A percentile compares a stretch with the other conserved stretches of the same genome.
Evolutionary conservation across 2,113 vertebrate species (phyloP).

Genomic region (Kryptolebias marmoratus): DNA sequence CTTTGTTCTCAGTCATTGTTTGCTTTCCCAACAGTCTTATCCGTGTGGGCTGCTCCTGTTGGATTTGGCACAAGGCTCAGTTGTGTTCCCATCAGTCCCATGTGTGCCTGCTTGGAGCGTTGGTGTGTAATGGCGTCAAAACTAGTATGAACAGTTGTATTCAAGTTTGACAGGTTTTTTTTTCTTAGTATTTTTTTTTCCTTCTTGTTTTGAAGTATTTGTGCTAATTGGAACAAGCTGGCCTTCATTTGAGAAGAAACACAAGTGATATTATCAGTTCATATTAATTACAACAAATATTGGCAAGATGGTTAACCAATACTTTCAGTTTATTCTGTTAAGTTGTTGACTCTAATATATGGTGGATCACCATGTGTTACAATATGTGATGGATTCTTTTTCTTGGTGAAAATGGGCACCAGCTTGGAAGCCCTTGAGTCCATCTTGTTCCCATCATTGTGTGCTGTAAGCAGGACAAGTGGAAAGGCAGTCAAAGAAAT

Average conservation of each 20-base stretch:
- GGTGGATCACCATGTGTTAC: neutral
- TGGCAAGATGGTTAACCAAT: neutral
- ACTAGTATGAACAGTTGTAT: constrained; percentile 12
- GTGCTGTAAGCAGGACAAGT: neutral
- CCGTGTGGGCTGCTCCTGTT: constrained; percentile 4
- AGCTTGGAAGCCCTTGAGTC: neutral
- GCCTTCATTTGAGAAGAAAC: neutral
- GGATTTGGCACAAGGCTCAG: constrained; percentile 5
- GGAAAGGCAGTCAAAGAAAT: too few species aligned
- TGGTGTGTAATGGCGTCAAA: constrained; percentile 6
- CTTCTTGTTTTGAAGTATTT: neutral
- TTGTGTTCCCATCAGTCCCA: constrained; percentile 14
- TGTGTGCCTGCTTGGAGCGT: constrained; percentile 8
- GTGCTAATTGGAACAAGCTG: neutral
- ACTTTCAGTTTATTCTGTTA: neutral
- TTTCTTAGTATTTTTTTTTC: too few species aligned
- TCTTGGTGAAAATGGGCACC: neutral
- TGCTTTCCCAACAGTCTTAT: neutral
- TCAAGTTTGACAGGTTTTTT: neutral
- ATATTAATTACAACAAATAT: neutral
- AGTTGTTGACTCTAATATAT: neutral
- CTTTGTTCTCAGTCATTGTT: neutral
- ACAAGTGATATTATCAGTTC: neutral
- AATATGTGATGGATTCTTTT: neutral
- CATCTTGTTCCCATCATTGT: neutral